Evolutionary conservation across 2,888 invertebrate genomes (phyloP), one percentile per base, ranked within the genome.

Genomic region (Euplagia quadripunctaria): DNA sequence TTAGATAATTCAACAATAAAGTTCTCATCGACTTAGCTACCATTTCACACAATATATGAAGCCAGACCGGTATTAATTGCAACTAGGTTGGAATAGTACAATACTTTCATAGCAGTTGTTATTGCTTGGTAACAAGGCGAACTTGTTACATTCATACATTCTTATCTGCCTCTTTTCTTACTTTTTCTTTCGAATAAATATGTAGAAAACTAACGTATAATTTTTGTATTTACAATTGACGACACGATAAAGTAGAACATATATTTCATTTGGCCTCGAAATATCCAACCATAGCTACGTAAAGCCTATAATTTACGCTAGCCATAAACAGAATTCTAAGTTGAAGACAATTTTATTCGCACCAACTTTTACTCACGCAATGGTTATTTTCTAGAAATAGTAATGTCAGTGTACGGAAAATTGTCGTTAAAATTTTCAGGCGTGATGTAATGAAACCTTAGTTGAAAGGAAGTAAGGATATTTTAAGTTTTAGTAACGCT

Each of bases 261-360:
- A 31, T 31, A 31, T 14, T 61, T 61, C 31, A 31, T 61, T 61
- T 31, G 58, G 12, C 58, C 31, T 61, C 61, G 61, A 61, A 61
- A 61, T 31, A 61, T 58, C 20, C 58, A 20, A n/a, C n/a, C 16
- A 17, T 52, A 52, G 17, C 16, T 61, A 61, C 43, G 7, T 49
- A 65, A 46, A 49, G 16, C 46, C 65, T 65, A 65, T 46, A 65
- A 65, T 65, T 65, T 65, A 65, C 46, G 14, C 49, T 16, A 49
- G 14, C 46, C 14, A 49, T 49, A 65, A 49, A 20, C 49, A 20
- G 14, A 14, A 20, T 31, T 49, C 46, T 14, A 20, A 64, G 12
- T 20, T 20, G n/a, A 65, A 65, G 20, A 43, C 20, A 20, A 14
- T 20, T 65, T 31, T 31, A 31, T 31, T 31, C 65, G 46, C 14